Evolutionary conservation across 2,113 vertebrate species (phyloP), one percentile per base, ranked within the genome.

Genomic region (Elachura formosa): DNA sequence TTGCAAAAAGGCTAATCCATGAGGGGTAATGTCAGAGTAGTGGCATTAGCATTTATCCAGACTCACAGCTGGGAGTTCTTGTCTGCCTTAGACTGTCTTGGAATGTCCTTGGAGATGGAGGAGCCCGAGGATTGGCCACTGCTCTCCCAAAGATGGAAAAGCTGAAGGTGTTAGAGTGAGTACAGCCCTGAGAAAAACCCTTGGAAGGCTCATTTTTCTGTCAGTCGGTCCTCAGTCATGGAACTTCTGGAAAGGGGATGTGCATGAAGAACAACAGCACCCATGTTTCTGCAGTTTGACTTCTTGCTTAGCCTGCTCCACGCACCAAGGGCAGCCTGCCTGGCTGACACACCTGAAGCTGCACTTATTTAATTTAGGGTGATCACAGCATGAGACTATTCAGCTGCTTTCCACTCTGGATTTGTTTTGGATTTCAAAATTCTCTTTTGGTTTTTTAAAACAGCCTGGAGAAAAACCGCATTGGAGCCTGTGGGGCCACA

Each of bases 401-500:
- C 54, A 59, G 19, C 43, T 82, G 40, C 15, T 80, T 88, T 34
- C 25, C 17, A 7, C 34, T 61, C 61, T 51, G 33, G 29, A 19
- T 63, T 40, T 51, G 36, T 36, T 31, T 63, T 46, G 29, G 26
- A 20, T 66, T 93, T 96, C 61, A 94, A 38, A 61, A 28, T 24
- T 68, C 29, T 66, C 46, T 38, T 40, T 84, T 5, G 15, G 3
- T 29, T 81, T 20, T 49, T 49, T 45, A 19, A 72, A 59, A 77
- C 95, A 99, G 99, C 89, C 96, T 99, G 97, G 99, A 99, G 95
- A 98, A 96, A 28, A 99, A 99, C 92, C 52, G 1, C 41, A 98
- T 99, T 78, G 98, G 94, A 46, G 90, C 73, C 24, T 2, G 2
- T 9, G 99, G 99, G 85, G 98, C 97, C 22, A 91, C 91, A n/a